These are phyloP conservation scores for Microtus ochrogaster DNA, from an alignment of 2,113 vertebrate genomes.

Conservation along the genomic window DNA sequence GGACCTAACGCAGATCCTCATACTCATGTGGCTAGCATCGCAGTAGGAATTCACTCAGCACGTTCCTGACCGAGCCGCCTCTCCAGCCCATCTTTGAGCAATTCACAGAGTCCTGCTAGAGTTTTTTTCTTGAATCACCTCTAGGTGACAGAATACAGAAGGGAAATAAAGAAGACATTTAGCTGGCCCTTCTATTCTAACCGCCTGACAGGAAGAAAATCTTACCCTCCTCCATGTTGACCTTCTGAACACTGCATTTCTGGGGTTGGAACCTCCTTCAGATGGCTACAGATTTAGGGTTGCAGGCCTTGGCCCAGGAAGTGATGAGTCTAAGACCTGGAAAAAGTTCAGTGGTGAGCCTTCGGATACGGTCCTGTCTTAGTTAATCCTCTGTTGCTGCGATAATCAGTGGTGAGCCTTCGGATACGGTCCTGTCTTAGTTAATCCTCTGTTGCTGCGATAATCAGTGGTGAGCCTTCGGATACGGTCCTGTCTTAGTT, in stretches of 20 bases:
- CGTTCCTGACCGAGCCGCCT: not conserved
- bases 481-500: not conserved
- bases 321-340: not conserved
- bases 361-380: not conserved
- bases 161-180: not conserved
- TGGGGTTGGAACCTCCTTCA: constrained; percentile 19
- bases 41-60: no score
- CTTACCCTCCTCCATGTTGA: not conserved
- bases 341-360: not conserved
- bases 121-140: not conserved
- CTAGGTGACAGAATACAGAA: not conserved
- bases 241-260: not conserved
- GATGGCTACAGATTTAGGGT: not conserved
- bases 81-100: not conserved
- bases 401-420: not conserved
- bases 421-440: not conserved
- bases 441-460: not conserved
- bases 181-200: not conserved
- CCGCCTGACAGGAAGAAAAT: not conserved
- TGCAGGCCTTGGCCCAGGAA: not conserved
- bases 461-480: not conserved
- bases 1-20: not conserved
- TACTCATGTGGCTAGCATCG: not conserved
- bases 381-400: not conserved
- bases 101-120: not conserved